A percentile compares a stretch with the other conserved stretches of the same genome.
phyloP scores from a whole-genome alignment of 2,113 vertebrate species.

The Syngnathoides biaculeatus region DNA sequence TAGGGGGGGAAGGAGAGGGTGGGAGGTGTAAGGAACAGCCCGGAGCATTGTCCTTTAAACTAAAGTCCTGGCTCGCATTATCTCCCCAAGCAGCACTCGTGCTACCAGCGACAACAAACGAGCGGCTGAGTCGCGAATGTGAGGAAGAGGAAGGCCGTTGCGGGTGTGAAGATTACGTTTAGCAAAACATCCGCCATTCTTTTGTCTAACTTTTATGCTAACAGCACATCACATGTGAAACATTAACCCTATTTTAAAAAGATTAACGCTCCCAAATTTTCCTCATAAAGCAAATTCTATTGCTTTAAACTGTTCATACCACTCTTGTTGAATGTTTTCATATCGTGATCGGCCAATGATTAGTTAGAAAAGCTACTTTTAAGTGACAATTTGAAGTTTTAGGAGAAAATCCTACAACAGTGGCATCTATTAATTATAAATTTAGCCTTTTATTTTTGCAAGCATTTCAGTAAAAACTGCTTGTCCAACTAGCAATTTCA shows the following conservation, averaged over 20 bases:
- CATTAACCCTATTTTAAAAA: not conserved
- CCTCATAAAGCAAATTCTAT: not conserved
- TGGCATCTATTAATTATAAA: not conserved
- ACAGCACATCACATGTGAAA: not conserved
- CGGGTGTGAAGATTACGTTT: slow-evolving; percentile 18
- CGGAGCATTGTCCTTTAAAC: slow-evolving; percentile 78
- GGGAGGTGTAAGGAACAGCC: slow-evolving; percentile 53
- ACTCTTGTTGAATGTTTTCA: no score
- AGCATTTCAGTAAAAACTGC: no score
- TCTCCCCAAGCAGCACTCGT: slow-evolving; percentile 70
- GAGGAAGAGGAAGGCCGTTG: slow-evolving; percentile 26
- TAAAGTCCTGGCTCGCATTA: slow-evolving; percentile 75
- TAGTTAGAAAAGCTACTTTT: not conserved
- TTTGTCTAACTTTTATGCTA: not conserved
- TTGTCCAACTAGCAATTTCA: no score
- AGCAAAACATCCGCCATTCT: not conserved
- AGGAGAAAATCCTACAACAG: not conserved
- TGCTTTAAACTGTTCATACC: no score
- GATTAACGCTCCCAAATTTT: not conserved
- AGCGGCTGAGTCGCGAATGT: slow-evolving; percentile 30
- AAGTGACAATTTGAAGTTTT: not conserved
- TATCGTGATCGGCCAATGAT: not conserved
- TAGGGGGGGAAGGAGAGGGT: slow-evolving; percentile 20
- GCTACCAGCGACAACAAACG: slow-evolving; percentile 69
- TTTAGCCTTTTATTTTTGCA: not conserved